Evolutionary conservation across 2,888 invertebrate species (phyloP).

Genomic region (Lydus trimaculatus): DNA sequence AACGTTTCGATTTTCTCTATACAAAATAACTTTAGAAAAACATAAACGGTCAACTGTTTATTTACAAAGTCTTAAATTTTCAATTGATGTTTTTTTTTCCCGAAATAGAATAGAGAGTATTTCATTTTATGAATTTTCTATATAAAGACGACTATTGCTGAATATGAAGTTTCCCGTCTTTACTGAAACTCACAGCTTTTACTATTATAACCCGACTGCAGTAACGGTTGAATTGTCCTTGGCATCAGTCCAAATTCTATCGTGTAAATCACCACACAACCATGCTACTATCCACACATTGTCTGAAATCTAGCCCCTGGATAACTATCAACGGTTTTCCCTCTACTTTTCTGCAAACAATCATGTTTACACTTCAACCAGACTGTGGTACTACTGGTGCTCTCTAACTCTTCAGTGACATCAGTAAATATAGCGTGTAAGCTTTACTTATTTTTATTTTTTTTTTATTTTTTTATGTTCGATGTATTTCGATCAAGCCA

Average conservation of each 20-base stretch:
- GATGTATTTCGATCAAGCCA: background rate
- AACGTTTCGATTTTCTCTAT: background rate
- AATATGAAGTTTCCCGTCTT: conserved; percentile 33
- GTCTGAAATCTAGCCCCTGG: conserved; percentile 19
- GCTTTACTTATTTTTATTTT: too few species aligned
- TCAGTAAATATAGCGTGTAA: conserved; percentile 19
- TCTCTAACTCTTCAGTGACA: conserved; percentile 10
- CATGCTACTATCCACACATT: conserved; percentile 29
- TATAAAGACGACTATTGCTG: conserved; percentile 17
- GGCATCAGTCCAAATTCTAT: conserved; percentile 44
- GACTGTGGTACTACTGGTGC: background rate
- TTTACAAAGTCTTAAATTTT: background rate
- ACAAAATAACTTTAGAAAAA: background rate
- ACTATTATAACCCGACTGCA: conserved; percentile 11
- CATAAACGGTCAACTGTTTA: background rate
- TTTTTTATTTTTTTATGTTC: background rate
- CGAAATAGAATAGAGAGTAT: background rate
- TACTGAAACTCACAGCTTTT: conserved; percentile 40
- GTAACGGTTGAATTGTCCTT: conserved; percentile 34
- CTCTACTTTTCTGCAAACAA: conserved; percentile 19
- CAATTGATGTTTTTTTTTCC: background rate
- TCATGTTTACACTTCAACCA: conserved; percentile 29
- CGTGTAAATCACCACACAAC: conserved; percentile 46
- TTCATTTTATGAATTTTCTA: background rate
- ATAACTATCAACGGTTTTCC: conserved; percentile 31